These are phyloP conservation scores for Pygoscelis antarcticus DNA, from an alignment of 2,113 vertebrate species.

Conservation along the genomic window DNA sequence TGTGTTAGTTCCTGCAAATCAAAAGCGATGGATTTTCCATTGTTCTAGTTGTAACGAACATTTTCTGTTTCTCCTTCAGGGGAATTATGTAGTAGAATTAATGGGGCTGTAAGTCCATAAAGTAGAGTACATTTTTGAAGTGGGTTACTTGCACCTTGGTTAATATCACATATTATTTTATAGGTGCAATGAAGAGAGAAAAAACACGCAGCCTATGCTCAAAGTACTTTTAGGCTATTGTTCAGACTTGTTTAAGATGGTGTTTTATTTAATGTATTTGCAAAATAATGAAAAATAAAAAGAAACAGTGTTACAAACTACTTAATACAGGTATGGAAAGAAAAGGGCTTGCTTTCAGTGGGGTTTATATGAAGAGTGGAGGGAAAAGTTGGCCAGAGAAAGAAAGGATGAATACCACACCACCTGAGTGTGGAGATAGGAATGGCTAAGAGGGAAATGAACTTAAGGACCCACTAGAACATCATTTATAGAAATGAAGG, in stretches of 20 bases:
- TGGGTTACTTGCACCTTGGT: background rate
- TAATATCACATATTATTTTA: slow-evolving; percentile 8
- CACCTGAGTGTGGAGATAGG: background rate
- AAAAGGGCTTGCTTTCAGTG: background rate
- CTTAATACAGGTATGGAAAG: background rate
- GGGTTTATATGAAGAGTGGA: background rate
- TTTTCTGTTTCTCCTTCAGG: background rate
- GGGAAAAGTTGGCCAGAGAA: background rate
- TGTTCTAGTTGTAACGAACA: background rate
- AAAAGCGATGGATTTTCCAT: background rate
- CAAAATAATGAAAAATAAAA: background rate
- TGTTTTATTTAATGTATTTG: background rate
- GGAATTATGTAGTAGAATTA: slow-evolving; percentile 21
- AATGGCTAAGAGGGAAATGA: background rate
- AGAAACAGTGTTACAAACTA: background rate
- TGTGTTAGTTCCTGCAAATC: background rate
- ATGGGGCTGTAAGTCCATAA: slow-evolving; percentile 6
- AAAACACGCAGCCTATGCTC: background rate
- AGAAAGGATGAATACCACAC: background rate
- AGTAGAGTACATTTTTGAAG: background rate
- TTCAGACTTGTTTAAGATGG: background rate
- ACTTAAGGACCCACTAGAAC: background rate
- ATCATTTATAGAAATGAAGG: background rate
- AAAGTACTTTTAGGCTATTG: background rate
- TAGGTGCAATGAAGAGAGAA: background rate